These are phyloP conservation scores for Eristalis tenax DNA, from an alignment of 2,888 invertebrate species.

Conservation along the genomic window DNA sequence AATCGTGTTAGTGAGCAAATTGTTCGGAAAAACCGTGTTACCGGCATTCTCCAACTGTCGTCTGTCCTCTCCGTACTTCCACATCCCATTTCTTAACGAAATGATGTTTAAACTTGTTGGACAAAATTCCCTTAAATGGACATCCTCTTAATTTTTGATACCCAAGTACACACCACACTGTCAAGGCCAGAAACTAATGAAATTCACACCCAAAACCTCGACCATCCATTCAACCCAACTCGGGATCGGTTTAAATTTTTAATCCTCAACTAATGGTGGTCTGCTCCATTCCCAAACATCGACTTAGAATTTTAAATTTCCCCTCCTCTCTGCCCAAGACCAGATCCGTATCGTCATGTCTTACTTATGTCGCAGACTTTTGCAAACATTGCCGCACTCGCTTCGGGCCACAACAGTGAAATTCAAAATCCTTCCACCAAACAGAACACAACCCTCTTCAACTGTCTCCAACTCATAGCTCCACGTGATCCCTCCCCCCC, in stretches of 20 bases:
- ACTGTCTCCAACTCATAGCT: not conserved
- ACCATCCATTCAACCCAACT: not conserved
- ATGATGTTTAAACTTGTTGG: no score
- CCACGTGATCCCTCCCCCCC: not conserved
- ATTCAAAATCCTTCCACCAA: not conserved
- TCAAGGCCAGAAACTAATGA: not conserved
- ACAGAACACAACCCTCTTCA: not conserved
- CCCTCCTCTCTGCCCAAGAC: not conserved
- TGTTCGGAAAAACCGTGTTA: no score
- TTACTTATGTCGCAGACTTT: not conserved
- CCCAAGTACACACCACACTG: not conserved
- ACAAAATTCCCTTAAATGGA: not conserved
- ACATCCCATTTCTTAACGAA: no score
- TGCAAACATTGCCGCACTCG: not conserved
- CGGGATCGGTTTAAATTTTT: not conserved
- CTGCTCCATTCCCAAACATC: not conserved
- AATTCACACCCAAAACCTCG: not conserved
- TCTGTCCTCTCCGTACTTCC: no score
- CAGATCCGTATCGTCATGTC: not conserved
- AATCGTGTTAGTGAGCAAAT: no score
- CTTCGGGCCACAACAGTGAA: conserved; percentile 3
- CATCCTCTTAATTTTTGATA: not conserved
- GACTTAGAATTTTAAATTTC: not conserved
- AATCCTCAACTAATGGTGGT: not conserved
- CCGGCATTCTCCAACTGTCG: no score